Evolutionary conservation across 2,797 vertebrate species (phyloP).

Genomic region (Sandelia bainsii): DNA sequence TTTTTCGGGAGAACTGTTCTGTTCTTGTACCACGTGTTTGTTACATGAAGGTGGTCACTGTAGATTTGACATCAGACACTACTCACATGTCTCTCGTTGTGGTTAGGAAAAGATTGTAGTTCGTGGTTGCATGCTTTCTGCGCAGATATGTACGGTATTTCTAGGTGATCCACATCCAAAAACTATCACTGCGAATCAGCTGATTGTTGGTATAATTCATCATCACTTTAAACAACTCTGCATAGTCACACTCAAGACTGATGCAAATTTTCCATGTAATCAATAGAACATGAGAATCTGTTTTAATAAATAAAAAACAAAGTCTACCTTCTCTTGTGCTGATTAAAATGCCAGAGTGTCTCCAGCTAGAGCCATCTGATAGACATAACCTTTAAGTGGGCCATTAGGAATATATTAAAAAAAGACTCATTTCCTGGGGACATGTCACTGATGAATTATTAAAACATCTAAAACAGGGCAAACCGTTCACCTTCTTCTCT

Average conservation of each 20-base stretch:
- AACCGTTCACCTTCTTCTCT: conserved; percentile 32
- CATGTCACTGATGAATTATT: conserved; percentile 83
- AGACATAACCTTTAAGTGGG: conserved; percentile 85
- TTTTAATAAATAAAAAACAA: conserved; percentile 38
- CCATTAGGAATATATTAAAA: conserved; percentile 86
- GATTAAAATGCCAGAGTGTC: conserved; percentile 81
- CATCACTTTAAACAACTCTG: conserved; percentile 10
- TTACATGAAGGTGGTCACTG: too few species aligned
- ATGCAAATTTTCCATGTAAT: conserved; percentile 56
- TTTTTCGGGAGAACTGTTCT: too few species aligned
- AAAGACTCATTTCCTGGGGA: conserved; percentile 84
- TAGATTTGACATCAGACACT: too few species aligned
- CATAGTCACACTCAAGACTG: conserved; percentile 21
- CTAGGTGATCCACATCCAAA: background rate
- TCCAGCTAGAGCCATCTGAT: conserved; percentile 79
- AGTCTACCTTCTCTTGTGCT: conserved; percentile 60
- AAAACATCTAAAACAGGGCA: conserved; percentile 72
- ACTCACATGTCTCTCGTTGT: background rate
- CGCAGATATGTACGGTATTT: background rate
- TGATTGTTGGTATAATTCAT: conserved; percentile 15
- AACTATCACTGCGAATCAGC: background rate
- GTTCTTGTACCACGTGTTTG: background rate
- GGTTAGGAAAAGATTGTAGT: too few species aligned
- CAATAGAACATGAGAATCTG: conserved; percentile 64
- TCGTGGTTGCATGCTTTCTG: too few species aligned